Percentiles rank a stretch among this genome's conserved stretches.
Conservation (phyloP, 2,113 vertebrate genomes). For the Trichechus manatus region DNA sequence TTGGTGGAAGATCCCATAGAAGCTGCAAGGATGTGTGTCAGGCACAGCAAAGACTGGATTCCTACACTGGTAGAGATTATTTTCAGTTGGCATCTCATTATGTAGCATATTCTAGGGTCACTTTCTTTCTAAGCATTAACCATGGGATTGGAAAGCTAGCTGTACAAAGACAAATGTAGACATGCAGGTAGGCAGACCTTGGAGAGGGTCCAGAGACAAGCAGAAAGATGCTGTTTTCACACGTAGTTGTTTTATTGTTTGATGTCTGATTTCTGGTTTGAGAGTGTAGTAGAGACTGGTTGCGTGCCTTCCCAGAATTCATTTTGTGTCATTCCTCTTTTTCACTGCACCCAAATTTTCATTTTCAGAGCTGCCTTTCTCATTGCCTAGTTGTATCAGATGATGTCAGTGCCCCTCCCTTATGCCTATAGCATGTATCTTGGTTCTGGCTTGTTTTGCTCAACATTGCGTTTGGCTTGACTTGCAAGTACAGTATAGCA, state of each 20-base stretch:
- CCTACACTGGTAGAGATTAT: background rate
- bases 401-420: background rate
- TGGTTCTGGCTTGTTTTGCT: background rate
- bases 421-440: background rate
- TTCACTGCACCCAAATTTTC: background rate
- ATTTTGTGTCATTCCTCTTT: background rate
- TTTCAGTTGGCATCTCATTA: background rate
- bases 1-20: background rate
- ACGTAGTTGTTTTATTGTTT: background rate
- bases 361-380: background rate
- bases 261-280: background rate
- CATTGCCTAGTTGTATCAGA: background rate
- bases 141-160: background rate
- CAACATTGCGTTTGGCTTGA: background rate
- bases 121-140: background rate
- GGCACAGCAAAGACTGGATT: background rate
- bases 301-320: background rate
- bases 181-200: background rate
- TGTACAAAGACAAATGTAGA: background rate
- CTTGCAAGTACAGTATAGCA: background rate
- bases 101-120: background rate
- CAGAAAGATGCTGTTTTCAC: background rate
- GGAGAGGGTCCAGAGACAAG: background rate
- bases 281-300: background rate
- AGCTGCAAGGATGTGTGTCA: background rate